These are phyloP conservation scores for Illadopsis cleaveri DNA, from an alignment of 2,113 vertebrate species.

Conservation along the genomic window DNA sequence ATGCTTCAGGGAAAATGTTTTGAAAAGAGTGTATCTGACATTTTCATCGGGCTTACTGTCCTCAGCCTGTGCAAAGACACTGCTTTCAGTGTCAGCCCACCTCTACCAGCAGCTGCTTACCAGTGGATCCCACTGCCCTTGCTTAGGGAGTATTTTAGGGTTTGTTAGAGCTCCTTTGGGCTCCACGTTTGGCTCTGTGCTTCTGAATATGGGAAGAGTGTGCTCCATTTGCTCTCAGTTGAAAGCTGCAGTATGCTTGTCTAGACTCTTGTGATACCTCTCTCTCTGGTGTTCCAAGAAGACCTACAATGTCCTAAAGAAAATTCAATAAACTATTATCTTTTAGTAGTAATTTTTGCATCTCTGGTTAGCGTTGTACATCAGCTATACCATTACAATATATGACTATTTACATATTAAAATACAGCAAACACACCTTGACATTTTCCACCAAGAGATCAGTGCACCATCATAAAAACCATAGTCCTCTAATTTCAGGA, in stretches of 20 bases:
- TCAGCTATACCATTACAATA: background rate
- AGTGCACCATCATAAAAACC: background rate
- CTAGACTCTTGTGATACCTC: background rate
- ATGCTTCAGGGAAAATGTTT: background rate
- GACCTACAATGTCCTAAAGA: background rate
- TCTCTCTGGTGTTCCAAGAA: background rate
- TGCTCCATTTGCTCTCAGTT: background rate
- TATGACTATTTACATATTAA: accelerated
- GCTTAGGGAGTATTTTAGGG: background rate
- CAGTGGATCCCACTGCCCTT: background rate
- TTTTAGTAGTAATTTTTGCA: background rate
- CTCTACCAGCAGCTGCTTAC: background rate
- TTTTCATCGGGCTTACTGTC: background rate
- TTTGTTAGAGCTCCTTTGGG: background rate
- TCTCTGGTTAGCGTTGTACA: background rate
- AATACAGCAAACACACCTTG: background rate
- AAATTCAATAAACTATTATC: background rate
- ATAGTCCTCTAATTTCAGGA: background rate
- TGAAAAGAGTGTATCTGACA: background rate
- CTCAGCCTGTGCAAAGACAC: background rate
- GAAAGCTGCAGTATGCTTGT: background rate
- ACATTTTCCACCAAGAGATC: background rate
- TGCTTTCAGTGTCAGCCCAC: background rate
- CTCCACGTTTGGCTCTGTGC: background rate
- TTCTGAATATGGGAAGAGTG: background rate